Conservation (phyloP, 2,113 vertebrate genomes). For the Loxodonta africana region DNA sequence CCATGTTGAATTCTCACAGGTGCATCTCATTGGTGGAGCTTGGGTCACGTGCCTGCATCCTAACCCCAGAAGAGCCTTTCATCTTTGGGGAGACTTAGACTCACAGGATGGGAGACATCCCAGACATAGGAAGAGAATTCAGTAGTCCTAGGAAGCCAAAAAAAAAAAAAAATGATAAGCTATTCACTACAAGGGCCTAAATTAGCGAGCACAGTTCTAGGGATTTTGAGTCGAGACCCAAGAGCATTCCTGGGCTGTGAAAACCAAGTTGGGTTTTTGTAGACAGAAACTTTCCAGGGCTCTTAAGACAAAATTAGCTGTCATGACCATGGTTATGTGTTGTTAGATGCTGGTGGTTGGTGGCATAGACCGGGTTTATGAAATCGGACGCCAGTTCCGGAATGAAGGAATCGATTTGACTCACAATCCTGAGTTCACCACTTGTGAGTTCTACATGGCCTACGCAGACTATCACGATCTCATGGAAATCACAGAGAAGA, state of each 20-base stretch:
- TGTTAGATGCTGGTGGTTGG: conserved; percentile 98
- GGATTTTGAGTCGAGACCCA: not conserved
- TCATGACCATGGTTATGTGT: conserved; percentile 19
- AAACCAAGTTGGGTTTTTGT: not conserved
- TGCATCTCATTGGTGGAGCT: not conserved
- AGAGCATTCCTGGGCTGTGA: not conserved
- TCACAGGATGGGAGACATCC: not conserved
- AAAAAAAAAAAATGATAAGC: not conserved
- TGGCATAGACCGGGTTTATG: conserved; percentile 97
- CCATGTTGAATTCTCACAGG: not conserved
- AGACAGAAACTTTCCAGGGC: not conserved
- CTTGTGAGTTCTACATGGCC: conserved; percentile 99
- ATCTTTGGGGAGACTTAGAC: not conserved
- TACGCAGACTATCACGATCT: conserved; percentile 98
- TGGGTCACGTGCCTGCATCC: not conserved
- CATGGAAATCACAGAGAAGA: conserved; percentile 98
- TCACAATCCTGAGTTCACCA: conserved; percentile 99
- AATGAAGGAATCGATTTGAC: conserved; percentile 99
- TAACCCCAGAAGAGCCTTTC: not conserved
- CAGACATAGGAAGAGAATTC: not conserved
- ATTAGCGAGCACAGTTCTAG: not conserved
- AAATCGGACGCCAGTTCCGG: conserved; percentile 98
- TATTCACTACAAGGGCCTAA: not conserved
- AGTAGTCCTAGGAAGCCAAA: not conserved
- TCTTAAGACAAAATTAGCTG: not conserved